Percentiles rank a stretch among this genome's conserved stretches.
phyloP scores from a whole-genome alignment of 2,797 vertebrate genomes.

The Centroberyx gerrardi region DNA sequence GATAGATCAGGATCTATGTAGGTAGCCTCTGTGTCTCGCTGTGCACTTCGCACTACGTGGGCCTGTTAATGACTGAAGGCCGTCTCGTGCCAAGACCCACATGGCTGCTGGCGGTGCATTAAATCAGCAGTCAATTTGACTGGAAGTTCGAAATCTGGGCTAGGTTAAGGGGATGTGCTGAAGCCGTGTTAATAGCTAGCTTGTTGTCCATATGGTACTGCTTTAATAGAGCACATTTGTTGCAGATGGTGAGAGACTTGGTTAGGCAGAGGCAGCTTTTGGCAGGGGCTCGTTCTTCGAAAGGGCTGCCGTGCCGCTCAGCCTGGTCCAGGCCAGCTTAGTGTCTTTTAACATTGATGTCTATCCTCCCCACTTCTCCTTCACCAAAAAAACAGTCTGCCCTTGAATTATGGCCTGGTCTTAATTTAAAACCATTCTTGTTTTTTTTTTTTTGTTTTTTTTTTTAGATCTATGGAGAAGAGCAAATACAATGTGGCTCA shows the following conservation, averaged over 20 bases:
- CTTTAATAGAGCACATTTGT: slow-evolving; percentile 97
- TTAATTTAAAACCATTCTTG: slow-evolving; percentile 80
- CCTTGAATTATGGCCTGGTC: slow-evolving; percentile 87
- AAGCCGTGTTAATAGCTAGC: slow-evolving; percentile 95
- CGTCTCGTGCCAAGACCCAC: slow-evolving; percentile 87
- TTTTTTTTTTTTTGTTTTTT: slow-evolving; percentile 72
- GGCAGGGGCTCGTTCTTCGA: slow-evolving; percentile 88
- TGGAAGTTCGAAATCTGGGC: slow-evolving; percentile 92
- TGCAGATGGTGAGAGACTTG: slow-evolving; percentile 96
- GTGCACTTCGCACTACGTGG: slow-evolving; percentile 54
- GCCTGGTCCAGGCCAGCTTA: slow-evolving; percentile 72
- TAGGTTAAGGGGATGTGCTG: slow-evolving; percentile 89
- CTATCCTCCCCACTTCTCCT: slow-evolving; percentile 83
- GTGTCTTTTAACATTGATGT: slow-evolving; percentile 83
- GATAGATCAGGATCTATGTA: slow-evolving; percentile 29
- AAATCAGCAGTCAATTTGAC: slow-evolving; percentile 93
- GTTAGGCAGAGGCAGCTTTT: slow-evolving; percentile 90
- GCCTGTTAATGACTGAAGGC: slow-evolving; percentile 79
- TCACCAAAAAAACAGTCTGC: slow-evolving; percentile 81
- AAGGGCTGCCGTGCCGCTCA: slow-evolving; percentile 81
- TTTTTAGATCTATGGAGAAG: slow-evolving; percentile 75
- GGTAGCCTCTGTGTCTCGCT: slow-evolving; percentile 65
- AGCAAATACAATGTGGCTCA: slow-evolving; percentile 81
- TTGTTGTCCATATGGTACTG: slow-evolving; percentile 98
- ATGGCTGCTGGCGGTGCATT: slow-evolving; percentile 89